Conservation (phyloP, 2,113 vertebrate species). For the Caloenas nicobarica region DNA sequence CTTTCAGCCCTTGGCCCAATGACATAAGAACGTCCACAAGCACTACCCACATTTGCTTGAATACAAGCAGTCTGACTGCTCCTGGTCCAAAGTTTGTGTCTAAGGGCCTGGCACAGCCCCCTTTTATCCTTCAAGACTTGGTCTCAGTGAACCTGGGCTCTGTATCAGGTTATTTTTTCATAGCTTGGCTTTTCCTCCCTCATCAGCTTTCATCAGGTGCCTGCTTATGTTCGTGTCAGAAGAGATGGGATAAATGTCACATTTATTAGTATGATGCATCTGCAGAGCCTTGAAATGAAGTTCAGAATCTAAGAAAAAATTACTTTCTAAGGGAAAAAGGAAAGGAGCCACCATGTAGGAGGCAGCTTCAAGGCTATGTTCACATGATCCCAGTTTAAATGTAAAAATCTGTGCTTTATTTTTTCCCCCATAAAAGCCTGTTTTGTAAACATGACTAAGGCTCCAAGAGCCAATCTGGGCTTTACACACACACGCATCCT, state of each 20-base stretch:
- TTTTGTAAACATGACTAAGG: background rate
- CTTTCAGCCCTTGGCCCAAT: background rate
- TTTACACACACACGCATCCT: background rate
- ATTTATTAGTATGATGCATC: constrained; percentile 38
- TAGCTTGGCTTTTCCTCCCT: background rate
- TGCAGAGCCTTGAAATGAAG: constrained; percentile 35
- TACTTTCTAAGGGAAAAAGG: background rate
- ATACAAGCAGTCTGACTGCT: background rate
- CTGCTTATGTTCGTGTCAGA: background rate
- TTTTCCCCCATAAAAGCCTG: background rate
- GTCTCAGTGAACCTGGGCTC: background rate
- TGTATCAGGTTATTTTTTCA: background rate
- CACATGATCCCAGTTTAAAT: background rate
- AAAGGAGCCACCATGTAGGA: background rate
- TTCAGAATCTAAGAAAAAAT: constrained; percentile 7
- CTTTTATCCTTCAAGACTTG: background rate
- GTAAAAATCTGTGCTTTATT: background rate
- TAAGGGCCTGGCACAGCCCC: background rate
- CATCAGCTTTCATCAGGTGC: constrained; percentile 27
- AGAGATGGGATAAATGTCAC: constrained; percentile 24
- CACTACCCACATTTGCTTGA: background rate
- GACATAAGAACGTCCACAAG: background rate
- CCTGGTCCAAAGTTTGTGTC: background rate
- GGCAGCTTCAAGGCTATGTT: background rate
- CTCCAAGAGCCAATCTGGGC: background rate